Base-by-base conservation (phyloP, 2,113 vertebrate species). In the Tragelaphus imberbis region DNA sequence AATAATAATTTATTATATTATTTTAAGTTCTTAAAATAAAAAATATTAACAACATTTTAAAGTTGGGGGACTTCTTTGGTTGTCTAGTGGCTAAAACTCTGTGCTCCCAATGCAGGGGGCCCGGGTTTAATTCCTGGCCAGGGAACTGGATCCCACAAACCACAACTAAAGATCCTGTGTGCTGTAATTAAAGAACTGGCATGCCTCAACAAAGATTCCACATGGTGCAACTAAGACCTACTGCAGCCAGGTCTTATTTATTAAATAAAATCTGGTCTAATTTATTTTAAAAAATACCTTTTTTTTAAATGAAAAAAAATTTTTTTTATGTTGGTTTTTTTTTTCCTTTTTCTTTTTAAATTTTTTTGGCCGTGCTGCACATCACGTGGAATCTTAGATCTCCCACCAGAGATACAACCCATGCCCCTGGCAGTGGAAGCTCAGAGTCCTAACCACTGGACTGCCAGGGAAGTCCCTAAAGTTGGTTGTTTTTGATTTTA, bases 21-120 rank as follows among this genome's bases (percentile, higher is more conserved):
- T 82, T 90, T 92, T 33, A 80, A 61, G 15, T 92, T 89, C 63
- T 94, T 80, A 79, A 93, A 44, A 77, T 79, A 79, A 94, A 80
- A 80, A 80, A 77, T 36, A 77, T 14, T 77, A 14, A 44, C 36
- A 30, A 51, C 51, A 80, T 51, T 77, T 80, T 79, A 28, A 79
- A 79, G 75, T 15, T 47, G 36, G 21, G 71, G 40, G 23, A 77
- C 71, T 44, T 27, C 23, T 44, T 27, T 44, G 40, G 40, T 77
- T 44, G 40, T 27, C 71, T 25, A 15, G 71, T 44, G 40, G 40
- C 40, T 44, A 44, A 75, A 75, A 44, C 71, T 27, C 23, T 77
- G 21, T 44, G 71, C 40, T 44, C 6, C 71, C 40, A 27, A 7
- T 44, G 40, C 13, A 27, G 40, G 6, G 12, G 40, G 23, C 23